Percentiles rank a stretch among this genome's conserved stretches.
These are phyloP conservation scores for Onthophagus taurus DNA, from an alignment of 1,140 invertebrate species.

Conservation along the genomic window DNA sequence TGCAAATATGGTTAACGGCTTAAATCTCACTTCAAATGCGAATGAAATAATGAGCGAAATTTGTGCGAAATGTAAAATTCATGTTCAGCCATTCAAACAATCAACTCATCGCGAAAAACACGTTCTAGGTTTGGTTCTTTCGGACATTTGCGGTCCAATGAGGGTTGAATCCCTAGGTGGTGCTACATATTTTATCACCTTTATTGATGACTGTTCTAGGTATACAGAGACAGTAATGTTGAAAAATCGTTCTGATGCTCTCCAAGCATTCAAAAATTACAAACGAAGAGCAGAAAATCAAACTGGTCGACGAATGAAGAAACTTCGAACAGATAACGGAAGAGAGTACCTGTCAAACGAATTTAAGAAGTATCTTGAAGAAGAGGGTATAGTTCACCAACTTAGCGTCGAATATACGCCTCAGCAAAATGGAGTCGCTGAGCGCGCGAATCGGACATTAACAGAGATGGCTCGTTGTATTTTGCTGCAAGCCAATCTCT, in stretches of 20 bases:
- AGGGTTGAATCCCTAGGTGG: background rate
- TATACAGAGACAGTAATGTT: background rate
- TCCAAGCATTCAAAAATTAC: background rate
- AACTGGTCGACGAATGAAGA: background rate
- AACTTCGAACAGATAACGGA: slow-evolving; percentile 32
- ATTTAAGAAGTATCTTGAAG: slow-evolving; percentile 24
- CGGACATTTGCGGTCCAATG: background rate
- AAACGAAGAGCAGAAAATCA: slow-evolving; percentile 3
- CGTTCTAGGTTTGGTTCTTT: slow-evolving; percentile 1
- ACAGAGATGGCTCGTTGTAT: slow-evolving; percentile 20
- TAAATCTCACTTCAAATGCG: too few relatives aligned
- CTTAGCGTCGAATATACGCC: slow-evolving; percentile 27
- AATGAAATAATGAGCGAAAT: too few relatives aligned
- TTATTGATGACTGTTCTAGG: background rate
- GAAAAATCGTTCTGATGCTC: background rate
- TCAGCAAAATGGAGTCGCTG: slow-evolving; percentile 34
- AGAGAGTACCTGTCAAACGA: slow-evolving; percentile 21
- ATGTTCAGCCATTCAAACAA: too few relatives aligned
- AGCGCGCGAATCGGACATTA: slow-evolving; percentile 23
- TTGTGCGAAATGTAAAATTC: too few relatives aligned
- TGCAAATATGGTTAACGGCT: too few relatives aligned
- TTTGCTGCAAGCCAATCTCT: slow-evolving; percentile 20
- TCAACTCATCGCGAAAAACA: too few relatives aligned
- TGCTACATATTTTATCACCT: background rate
- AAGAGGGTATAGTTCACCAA: slow-evolving; percentile 28